These are phyloP conservation scores for Enteromius viviparus DNA, from an alignment of 2,797 vertebrate genomes.

Conservation along the genomic window DNA sequence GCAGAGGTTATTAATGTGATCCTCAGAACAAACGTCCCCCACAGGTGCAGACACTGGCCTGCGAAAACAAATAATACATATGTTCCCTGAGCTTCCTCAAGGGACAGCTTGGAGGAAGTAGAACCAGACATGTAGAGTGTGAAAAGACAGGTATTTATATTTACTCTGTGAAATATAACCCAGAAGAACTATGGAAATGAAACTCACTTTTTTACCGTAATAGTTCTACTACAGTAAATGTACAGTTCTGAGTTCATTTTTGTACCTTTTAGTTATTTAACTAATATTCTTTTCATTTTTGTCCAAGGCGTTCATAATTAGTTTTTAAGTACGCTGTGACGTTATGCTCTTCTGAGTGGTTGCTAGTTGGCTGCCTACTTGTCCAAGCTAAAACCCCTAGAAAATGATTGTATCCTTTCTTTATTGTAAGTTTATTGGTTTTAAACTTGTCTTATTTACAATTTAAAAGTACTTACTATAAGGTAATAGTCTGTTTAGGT, in stretches of 20 bases:
- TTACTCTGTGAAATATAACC: neutral
- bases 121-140: constrained; percentile 13
- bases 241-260: neutral
- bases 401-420: neutral
- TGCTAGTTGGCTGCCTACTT: neutral
- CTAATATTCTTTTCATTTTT: neutral
- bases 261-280: neutral
- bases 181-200: neutral
- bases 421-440: neutral
- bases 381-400: neutral
- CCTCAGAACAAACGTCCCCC: constrained; percentile 10
- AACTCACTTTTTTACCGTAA: neutral
- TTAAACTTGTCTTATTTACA: neutral
- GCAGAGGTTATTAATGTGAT: constrained; percentile 36
- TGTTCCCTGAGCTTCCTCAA: constrained; percentile 1
- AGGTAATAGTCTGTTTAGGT: neutral
- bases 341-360: neutral
- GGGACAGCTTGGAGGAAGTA: neutral
- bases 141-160: constrained; percentile 12
- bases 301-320: neutral
- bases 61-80: constrained; percentile 11
- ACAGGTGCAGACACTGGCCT: neutral
- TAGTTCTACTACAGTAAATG: neutral
- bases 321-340: neutral
- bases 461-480: neutral